phyloP scores from a whole-genome alignment of 2,113 vertebrate species.

The Mola mola region DNA sequence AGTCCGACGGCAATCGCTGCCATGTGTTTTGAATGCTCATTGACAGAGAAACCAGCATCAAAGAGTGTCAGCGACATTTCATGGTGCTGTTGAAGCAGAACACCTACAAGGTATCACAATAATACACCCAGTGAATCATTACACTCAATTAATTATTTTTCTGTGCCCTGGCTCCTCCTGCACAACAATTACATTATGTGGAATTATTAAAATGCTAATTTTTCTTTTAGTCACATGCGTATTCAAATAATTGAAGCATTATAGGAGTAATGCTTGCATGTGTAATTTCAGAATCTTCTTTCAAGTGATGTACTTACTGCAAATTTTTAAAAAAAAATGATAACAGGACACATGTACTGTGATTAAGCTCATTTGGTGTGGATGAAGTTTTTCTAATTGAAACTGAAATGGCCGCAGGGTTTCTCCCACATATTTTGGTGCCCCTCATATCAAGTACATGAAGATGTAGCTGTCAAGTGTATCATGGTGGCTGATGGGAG shows the following conservation, averaged over 20 bases:
- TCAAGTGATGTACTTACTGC: background rate
- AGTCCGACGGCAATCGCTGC: slow-evolving; percentile 46
- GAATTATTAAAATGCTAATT: slow-evolving; percentile 66
- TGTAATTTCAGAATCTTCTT: background rate
- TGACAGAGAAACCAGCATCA: slow-evolving; percentile 34
- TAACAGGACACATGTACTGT: background rate
- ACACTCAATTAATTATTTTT: slow-evolving; percentile 54
- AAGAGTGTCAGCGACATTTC: slow-evolving; percentile 29
- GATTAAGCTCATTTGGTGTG: background rate
- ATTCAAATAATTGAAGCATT: slow-evolving; percentile 10
- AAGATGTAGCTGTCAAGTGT: too few relatives aligned
- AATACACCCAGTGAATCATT: slow-evolving; percentile 40
- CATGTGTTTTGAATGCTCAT: slow-evolving; percentile 50
- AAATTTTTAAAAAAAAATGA: background rate
- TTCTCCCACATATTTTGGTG: too few relatives aligned
- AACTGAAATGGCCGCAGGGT: too few relatives aligned
- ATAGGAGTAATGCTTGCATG: background rate
- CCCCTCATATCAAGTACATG: too few relatives aligned
- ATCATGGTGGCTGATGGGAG: too few relatives aligned
- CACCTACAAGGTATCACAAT: slow-evolving; percentile 32
- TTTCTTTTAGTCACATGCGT: slow-evolving; percentile 15
- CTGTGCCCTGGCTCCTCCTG: slow-evolving; percentile 25
- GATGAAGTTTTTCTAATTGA: too few relatives aligned
- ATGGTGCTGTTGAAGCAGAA: slow-evolving; percentile 43
- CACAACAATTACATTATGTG: slow-evolving; percentile 39